phyloP scores from a whole-genome alignment of 1,140 invertebrate genomes.

The Drosophila kikkawai region DNA sequence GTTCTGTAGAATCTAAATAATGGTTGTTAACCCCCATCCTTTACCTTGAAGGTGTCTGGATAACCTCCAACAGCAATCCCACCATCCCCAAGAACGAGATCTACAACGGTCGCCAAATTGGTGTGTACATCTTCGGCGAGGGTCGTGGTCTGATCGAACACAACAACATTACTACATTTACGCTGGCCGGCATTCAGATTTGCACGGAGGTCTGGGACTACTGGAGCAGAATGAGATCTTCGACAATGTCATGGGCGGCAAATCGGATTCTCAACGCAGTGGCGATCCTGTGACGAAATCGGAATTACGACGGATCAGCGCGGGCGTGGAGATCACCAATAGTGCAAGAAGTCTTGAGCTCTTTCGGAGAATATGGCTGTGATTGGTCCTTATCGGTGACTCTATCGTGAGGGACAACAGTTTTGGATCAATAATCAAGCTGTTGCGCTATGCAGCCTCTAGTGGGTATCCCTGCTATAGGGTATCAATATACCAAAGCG shows the following conservation, averaged over 20 bases:
- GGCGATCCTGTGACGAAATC: no score
- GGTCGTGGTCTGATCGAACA: slow-evolving; percentile 98
- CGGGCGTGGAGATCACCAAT: no score
- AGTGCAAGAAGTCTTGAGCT: slow-evolving; percentile 96
- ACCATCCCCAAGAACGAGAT: slow-evolving; percentile 99
- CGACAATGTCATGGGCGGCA: slow-evolving; percentile 99
- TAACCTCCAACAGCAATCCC: slow-evolving; percentile 99
- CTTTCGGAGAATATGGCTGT: slow-evolving; percentile 95
- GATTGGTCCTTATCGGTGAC: slow-evolving; percentile 97
- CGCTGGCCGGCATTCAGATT: slow-evolving; percentile 98
- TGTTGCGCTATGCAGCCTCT: slow-evolving; percentile 96
- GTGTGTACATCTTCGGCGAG: slow-evolving; percentile 99
- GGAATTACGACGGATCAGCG: no score
- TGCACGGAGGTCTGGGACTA: slow-evolving; percentile 96
- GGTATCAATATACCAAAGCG: slow-evolving; percentile 99
- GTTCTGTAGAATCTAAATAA: neutral
- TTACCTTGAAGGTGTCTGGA: slow-evolving; percentile 92
- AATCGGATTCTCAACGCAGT: no score
- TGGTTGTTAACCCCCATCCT: neutral
- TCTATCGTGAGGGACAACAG: slow-evolving; percentile 99
- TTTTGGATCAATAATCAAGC: slow-evolving; percentile 97
- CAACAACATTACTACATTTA: slow-evolving; percentile 99
- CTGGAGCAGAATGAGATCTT: slow-evolving; percentile 99
- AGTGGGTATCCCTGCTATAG: slow-evolving; percentile 98
- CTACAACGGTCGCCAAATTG: slow-evolving; percentile 98